Evolutionary conservation across 1,140 invertebrate genomes (phyloP).

Genomic region (Anastatus disparis): DNA sequence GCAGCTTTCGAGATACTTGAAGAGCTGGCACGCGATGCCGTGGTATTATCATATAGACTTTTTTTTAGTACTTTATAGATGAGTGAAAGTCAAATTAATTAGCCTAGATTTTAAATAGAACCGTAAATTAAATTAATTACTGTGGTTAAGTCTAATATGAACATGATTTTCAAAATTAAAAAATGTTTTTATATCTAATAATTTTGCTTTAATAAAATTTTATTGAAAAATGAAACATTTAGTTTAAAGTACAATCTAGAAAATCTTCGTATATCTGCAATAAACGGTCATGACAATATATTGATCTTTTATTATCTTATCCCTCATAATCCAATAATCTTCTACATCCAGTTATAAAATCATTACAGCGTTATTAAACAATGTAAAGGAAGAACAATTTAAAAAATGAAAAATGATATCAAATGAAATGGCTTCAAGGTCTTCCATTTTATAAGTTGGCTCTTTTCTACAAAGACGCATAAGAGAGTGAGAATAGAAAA

Average conservation of each 20-base stretch:
- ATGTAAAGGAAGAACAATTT: neutral
- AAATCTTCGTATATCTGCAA: too few relatives aligned
- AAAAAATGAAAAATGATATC: too few relatives aligned
- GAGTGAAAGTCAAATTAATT: slow-evolving; percentile 11
- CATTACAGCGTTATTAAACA: too few relatives aligned
- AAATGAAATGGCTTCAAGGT: neutral
- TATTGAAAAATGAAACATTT: too few relatives aligned
- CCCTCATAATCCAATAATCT: neutral
- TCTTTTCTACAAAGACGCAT: neutral
- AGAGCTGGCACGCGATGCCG: neutral
- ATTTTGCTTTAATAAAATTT: too few relatives aligned
- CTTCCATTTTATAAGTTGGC: neutral
- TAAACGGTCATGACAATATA: too few relatives aligned
- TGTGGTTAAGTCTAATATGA: neutral
- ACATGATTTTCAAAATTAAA: neutral
- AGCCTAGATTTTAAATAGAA: neutral
- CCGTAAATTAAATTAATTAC: neutral
- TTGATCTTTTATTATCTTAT: neutral
- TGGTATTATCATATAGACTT: neutral
- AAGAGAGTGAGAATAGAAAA: too few relatives aligned
- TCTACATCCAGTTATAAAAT: neutral
- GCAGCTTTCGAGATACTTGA: neutral
- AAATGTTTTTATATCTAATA: too few relatives aligned
- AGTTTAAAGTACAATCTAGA: too few relatives aligned
- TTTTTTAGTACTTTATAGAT: neutral